Base-by-base conservation (phyloP, 2,113 vertebrate genomes). In the Crotophaga sulcirostris region DNA sequence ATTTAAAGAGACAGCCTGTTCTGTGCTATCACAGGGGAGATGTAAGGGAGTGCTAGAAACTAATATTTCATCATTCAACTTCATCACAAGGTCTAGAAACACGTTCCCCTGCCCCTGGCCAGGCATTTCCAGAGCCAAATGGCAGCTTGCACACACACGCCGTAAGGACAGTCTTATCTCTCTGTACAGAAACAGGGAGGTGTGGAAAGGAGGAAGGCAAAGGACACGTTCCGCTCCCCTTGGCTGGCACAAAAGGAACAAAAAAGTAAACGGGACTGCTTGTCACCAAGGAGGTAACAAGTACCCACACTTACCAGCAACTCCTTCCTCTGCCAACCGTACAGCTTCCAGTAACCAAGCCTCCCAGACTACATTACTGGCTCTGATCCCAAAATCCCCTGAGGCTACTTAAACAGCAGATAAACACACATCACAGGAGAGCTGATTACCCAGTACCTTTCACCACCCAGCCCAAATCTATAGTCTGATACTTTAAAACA, bases 51-150 rank as follows among this genome's bases (percentile, higher is more conserved):
- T 38, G 64, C 60, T 47, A 68, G 76, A 67, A 96, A 90, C 55
- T 59, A 73, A 6, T 84, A 85, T 81, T 93, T 94, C 85, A 75
- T 78, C 26, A 59, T 28, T 94, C 55, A 80, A 26, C 72, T 91
- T 47, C 68, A 74, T 78, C 78, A 63, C 26, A 4, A 79, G 23
- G 13, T 44, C 67, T 80, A 70, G 55, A 88, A 94, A 76, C 33
- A n/a, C 79, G 40, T 87, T 81, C 40, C 42, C 6, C 8, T 28
- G 56, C 56, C 78, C 54, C 76, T 47, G 76, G 75, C 36, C 59
- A 33, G 13, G 31, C 36, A 59, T 13, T 42, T 6, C 7, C 8
- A 13, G 79, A 69, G 73, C 67, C 0, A 0, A 40, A 13, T 0
- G 3, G 52, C 40, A 52, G 38, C n/a, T 34, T 17, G 7, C 21